A percentile compares a stretch with the other conserved stretches of the same genome.
Evolutionary conservation across 2,113 vertebrate genomes (phyloP).

Genomic region (Myocastor coypus): DNA sequence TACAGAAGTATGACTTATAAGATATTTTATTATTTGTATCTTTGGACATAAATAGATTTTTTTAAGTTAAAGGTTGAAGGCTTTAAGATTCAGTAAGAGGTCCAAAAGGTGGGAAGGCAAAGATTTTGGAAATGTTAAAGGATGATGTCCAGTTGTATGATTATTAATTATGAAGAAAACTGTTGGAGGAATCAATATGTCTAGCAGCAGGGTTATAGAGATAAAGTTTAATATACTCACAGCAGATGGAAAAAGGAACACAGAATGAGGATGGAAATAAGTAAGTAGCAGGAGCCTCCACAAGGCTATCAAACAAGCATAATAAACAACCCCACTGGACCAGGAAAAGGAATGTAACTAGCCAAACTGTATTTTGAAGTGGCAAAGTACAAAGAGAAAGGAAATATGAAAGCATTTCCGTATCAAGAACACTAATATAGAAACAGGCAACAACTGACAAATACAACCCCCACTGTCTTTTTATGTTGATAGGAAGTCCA

Average conservation of each 20-base stretch:
- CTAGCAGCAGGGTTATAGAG: background rate
- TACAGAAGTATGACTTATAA: conserved; percentile 17
- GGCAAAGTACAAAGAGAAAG: conserved; percentile 29
- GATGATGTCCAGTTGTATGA: background rate
- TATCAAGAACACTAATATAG: conserved; percentile 35
- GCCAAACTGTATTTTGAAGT: background rate
- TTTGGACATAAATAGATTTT: background rate
- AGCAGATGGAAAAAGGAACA: background rate
- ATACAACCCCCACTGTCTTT: conserved; percentile 1
- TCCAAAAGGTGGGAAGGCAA: background rate
- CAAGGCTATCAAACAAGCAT: background rate
- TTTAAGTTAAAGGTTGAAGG: conserved; percentile 30
- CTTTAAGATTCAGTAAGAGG: conserved; percentile 36
- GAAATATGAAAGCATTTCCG: background rate
- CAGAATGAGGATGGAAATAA: background rate
- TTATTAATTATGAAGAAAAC: conserved; percentile 55
- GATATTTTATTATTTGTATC: conserved; percentile 49
- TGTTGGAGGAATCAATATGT: conserved; percentile 1
- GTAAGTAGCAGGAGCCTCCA: background rate
- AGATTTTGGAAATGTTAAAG: conserved; percentile 53
- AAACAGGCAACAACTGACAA: conserved; percentile 41
- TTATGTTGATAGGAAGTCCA: conserved; percentile 21
- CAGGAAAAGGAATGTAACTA: background rate
- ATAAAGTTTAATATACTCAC: background rate
- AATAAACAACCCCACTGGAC: background rate